phyloP scores from a whole-genome alignment of 2,888 invertebrate genomes.

The Melipona beecheii region DNA sequence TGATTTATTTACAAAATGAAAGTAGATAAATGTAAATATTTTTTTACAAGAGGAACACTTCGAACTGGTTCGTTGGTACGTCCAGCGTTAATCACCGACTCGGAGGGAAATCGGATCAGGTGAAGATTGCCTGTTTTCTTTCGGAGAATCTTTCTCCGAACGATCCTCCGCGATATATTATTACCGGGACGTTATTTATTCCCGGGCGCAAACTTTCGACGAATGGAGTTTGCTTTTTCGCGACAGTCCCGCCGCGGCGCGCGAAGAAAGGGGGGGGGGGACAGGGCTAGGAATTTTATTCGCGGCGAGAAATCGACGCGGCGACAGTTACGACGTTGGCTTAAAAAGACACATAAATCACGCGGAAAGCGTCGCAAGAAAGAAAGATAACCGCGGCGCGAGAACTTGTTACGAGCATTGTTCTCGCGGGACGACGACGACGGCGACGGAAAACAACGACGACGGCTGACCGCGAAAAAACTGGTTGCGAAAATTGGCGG shows the following conservation, averaged over 20 bases:
- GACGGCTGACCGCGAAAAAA: neutral
- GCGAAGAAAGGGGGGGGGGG: no score
- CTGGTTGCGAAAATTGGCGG: conserved; percentile 31
- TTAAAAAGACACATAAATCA: conserved; percentile 33
- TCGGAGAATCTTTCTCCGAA: neutral
- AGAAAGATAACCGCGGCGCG: conserved; percentile 24
- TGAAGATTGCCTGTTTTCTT: neutral
- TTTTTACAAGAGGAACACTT: no score
- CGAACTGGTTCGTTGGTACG: no score
- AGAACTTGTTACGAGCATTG: conserved; percentile 33
- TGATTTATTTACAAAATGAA: no score
- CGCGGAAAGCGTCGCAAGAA: conserved; percentile 2
- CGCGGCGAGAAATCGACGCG: conserved; percentile 26
- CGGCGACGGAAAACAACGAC: no score
- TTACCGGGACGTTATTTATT: neutral
- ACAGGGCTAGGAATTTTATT: conserved; percentile 34
- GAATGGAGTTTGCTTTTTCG: neutral
- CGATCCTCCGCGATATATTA: neutral
- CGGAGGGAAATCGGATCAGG: neutral
- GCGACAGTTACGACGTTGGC: conserved; percentile 30
- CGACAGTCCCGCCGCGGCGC: neutral
- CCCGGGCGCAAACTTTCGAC: neutral
- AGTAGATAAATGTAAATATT: no score
- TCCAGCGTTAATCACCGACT: neutral
- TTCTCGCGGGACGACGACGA: neutral